Evolutionary conservation across 2,113 vertebrate genomes (phyloP), one percentile per base, ranked within the genome.

Genomic region (Strigops habroptila): DNA sequence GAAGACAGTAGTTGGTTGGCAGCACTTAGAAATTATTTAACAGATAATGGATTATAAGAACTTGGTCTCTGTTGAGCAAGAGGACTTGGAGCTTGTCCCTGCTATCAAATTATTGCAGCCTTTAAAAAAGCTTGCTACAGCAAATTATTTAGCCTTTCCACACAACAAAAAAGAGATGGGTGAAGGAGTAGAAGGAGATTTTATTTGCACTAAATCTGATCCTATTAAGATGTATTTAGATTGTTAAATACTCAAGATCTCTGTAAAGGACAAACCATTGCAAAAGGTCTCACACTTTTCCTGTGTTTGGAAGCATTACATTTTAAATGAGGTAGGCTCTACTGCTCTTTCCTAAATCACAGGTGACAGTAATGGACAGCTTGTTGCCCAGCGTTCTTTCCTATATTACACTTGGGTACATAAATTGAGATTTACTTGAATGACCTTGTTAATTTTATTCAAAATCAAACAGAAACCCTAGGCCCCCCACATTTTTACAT

Each of bases 31-130:
- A 93, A 80, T 28, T 60, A 16, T 93, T 91, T 82, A 71, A 77
- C 24, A 91, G 71, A 35, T 74, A 85, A 63, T 68, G 48, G 71
- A 55, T 88, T 91, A 35, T 78, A 83, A 93, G 71, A 64, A 64
- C 39, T 70, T 67, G n/a, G 30, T 90, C 60, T 68, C 49, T 90
- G 19, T 83, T 75, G 75, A 90, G 52, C 43, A 80, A 83, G 71
- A 83, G 35, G 85, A 25, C 52, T 95, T 83, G 22, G 59, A 94
- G 82, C 76, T 95, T 96, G 90, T 86, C 30, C 23, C 30, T 91
- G 24, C 71, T 80, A 88, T 70, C 68, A 94, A 83, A 88, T 94
- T 88, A 70, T 71, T 57, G 15, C 39, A 88, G 24, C 30, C 21
- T 74, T 84, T 6, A 39, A 81, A 69, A 91, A 86, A 70, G 2